Conservation (phyloP, 2,113 vertebrate species). For the Patagioenas fasciata region DNA sequence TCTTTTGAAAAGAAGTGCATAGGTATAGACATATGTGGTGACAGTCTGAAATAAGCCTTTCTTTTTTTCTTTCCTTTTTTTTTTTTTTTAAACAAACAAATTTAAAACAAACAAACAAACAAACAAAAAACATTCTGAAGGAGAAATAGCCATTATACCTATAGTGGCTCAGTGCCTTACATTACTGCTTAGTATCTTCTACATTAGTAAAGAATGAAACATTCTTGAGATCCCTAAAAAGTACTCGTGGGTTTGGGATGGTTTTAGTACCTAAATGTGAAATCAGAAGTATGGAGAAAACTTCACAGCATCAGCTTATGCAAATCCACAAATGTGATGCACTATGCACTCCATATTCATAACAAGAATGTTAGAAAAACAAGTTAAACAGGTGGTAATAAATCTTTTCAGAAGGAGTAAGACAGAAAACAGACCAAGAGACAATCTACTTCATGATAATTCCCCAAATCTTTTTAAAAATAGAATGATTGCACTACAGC, state of each 20-base stretch:
- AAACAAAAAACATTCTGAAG: not conserved
- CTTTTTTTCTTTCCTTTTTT: not conserved
- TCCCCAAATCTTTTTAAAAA: conserved; percentile 11
- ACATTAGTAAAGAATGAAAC: not conserved
- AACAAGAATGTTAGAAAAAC: conserved; percentile 4
- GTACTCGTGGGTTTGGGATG: not conserved
- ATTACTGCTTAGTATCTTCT: not conserved
- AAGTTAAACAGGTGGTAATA: not conserved
- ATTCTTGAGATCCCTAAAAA: not conserved
- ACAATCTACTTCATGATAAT: conserved; percentile 20
- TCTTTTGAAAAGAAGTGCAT: not conserved
- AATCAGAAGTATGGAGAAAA: not conserved
- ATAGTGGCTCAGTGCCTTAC: not conserved
- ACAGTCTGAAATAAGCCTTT: not conserved
- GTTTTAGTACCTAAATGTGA: not conserved
- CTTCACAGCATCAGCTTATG: not conserved
- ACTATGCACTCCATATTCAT: not conserved
- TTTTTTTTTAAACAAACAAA: no score
- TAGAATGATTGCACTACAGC: not conserved
- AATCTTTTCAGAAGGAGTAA: not conserved
- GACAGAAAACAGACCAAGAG: not conserved
- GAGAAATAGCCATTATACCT: not conserved
- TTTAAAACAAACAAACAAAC: no score
- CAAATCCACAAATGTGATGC: not conserved
- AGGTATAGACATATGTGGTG: not conserved